Evolutionary conservation across 2,797 vertebrate genomes (phyloP).

Genomic region (Helicolenus hilgendorfi): DNA sequence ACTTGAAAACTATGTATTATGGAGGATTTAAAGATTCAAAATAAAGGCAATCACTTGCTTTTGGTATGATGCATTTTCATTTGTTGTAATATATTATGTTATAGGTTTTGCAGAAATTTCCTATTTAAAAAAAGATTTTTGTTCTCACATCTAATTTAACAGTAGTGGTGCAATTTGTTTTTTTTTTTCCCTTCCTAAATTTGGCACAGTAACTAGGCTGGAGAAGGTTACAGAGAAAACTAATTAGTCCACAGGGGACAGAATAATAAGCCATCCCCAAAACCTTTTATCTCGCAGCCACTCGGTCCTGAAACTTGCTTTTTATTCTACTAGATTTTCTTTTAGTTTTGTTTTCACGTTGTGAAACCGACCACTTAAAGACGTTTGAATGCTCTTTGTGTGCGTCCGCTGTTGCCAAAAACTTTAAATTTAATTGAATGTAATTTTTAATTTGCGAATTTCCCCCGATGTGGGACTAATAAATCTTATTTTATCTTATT

Average conservation of each 20-base stretch:
- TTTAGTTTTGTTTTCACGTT: conserved; percentile 54
- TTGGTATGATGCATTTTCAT: neutral
- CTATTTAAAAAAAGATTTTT: neutral
- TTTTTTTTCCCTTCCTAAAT: conserved; percentile 49
- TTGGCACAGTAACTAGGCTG: conserved; percentile 80
- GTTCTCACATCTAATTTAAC: conserved; percentile 55
- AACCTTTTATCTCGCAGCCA: conserved; percentile 78
- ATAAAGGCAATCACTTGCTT: conserved; percentile 69
- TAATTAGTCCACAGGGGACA: conserved; percentile 86
- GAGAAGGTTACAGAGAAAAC: conserved; percentile 82
- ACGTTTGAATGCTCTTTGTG: conserved; percentile 11
- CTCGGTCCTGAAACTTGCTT: conserved; percentile 66
- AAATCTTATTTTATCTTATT: too few relatives aligned
- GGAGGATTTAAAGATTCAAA: conserved; percentile 85
- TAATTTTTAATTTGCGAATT: too few relatives aligned
- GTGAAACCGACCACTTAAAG: conserved; percentile 53
- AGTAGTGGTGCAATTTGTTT: conserved; percentile 59
- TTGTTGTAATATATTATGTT: neutral
- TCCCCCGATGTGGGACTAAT: too few relatives aligned
- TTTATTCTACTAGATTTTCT: conserved; percentile 58
- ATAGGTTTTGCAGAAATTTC: neutral
- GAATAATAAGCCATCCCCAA: conserved; percentile 79
- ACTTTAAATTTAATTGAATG: conserved; percentile 15
- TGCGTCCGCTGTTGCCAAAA: conserved; percentile 64
- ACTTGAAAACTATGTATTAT: conserved; percentile 67